Base-by-base conservation (phyloP, 2,113 vertebrate genomes). In the Galemys pyrenaicus region DNA sequence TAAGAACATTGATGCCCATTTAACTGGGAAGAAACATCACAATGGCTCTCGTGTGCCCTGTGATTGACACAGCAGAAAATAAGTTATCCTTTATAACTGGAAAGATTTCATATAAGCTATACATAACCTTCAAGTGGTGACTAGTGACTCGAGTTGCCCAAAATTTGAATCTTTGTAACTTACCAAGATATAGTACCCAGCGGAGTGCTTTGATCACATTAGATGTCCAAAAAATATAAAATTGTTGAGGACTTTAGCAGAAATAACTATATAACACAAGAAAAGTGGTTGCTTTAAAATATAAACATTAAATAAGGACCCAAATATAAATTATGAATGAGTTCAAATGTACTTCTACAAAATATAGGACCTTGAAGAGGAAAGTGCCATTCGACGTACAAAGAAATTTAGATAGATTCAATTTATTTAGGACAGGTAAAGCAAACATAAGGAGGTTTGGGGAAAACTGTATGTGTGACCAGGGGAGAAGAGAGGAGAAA, bases 311-410 rank as follows among this genome's bases (percentile, higher is more conserved):
- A 93, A 83, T 77, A 20, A 90, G 64, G 5, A 30, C 46, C 41
- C 62, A 90, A 94, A 68, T 74, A 44, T 54, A 68, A 73, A 77
- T 46, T 95, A 2, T 75, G 24, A 94, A 30, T 86, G 3, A 62
- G 6, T 79, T 20, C 28, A 81, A 75, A 73, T 56, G 67, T 37
- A 62, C 9, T 68, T 41, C 28, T 84, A 67, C 13, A 41, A 87
- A 84, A 13, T 56, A n/a, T 11, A 86, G 81, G 75, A 89, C 20
- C 13, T 49, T 56, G 28, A 71, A 87, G 37, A 84, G 9, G 11
- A 60, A 92, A 89, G 24, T 73, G 7, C 19, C 13, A 70, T 41
- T 88, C 11, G n/a, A 6, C 37, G 9, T 75, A 19, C 17, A 81
- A 78, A 94, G 5, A 58, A 70, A 81, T 71, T 91, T 80, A 49